phyloP scores from a whole-genome alignment of 2,113 vertebrate genomes.

The Clarias macrocephalus region DNA sequence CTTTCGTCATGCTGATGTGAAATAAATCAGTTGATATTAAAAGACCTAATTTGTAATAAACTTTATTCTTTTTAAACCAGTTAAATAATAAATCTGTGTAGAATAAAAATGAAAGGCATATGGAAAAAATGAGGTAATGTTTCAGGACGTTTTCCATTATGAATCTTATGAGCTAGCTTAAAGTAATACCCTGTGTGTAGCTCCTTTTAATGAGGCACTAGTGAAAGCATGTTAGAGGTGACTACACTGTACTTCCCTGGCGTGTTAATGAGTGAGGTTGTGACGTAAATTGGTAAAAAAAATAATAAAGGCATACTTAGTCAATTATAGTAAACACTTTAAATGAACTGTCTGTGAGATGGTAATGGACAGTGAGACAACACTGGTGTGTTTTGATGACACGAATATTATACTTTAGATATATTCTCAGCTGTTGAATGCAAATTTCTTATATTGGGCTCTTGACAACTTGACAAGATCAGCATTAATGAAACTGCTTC shows the following conservation, averaged over 20 bases:
- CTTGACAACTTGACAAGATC: background rate
- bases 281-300: background rate
- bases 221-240: background rate
- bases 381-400: background rate
- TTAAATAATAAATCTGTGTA: background rate
- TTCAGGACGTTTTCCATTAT: background rate
- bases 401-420: background rate
- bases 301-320: background rate
- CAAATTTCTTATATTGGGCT: background rate
- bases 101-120: background rate
- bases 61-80: background rate
- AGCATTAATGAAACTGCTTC: background rate
- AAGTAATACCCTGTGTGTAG: background rate
- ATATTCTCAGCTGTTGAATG: background rate
- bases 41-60: background rate
- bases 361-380: background rate
- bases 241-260: background rate
- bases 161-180: background rate
- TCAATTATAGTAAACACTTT: background rate
- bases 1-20: background rate
- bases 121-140: background rate
- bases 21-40: background rate
- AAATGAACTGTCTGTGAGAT: background rate
- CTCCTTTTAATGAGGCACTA: background rate
- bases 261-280: background rate